phyloP scores from a whole-genome alignment of 2,797 vertebrate genomes.

The Eutrigla gurnardus region DNA sequence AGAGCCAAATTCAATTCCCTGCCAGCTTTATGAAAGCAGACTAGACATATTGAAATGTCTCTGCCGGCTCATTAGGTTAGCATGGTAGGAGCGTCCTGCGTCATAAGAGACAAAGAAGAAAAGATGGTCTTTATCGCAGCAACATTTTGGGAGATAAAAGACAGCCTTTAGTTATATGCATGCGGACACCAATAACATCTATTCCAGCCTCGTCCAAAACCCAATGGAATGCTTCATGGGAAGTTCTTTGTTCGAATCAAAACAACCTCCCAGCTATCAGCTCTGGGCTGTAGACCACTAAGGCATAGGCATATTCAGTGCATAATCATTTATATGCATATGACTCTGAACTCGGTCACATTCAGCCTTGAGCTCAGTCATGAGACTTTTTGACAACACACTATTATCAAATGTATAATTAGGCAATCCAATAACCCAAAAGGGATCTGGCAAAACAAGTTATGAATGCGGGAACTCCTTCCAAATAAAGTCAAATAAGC shows the following conservation, averaged over 20 bases:
- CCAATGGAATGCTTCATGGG: constrained; percentile 16
- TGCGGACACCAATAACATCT: constrained; percentile 8
- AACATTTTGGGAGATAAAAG: constrained; percentile 18
- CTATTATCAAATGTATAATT: neutral
- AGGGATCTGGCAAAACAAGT: neutral
- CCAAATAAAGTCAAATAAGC: neutral
- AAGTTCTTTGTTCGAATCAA: constrained; percentile 27
- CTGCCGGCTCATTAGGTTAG: constrained; percentile 32
- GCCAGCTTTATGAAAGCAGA: constrained; percentile 40
- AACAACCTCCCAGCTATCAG: constrained; percentile 11
- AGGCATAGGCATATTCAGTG: constrained; percentile 32
- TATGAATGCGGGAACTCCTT: neutral
- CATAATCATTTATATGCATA: constrained; percentile 1
- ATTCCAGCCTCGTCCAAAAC: constrained; percentile 29
- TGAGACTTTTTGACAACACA: constrained; percentile 1
- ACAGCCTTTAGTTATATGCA: neutral
- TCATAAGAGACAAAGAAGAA: constrained; percentile 9
- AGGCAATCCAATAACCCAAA: neutral
- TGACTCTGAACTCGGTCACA: constrained; percentile 17
- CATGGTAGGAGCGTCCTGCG: constrained; percentile 11
- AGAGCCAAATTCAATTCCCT: constrained; percentile 39
- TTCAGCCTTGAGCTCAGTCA: constrained; percentile 19
- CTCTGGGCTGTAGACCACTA: constrained; percentile 10
- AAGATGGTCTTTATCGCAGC: neutral
- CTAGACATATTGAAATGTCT: constrained; percentile 28